Conservation (phyloP, 2,888 invertebrate genomes). For the Diaprepes abbreviatus region DNA sequence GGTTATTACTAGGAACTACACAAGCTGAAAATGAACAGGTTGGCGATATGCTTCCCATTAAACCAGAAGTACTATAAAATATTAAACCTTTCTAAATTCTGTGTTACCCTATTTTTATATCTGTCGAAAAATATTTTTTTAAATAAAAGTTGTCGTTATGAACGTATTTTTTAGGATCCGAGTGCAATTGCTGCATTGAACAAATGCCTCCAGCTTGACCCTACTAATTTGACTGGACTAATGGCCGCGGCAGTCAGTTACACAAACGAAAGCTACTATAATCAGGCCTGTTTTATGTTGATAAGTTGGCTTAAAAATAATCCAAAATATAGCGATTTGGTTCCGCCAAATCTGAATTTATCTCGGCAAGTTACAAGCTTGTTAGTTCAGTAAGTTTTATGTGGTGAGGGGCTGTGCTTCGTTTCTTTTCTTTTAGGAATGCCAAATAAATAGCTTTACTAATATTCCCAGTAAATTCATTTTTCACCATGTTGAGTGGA, state of each 20-base stretch:
- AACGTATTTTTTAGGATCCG: conserved; percentile 78
- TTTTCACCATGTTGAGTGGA: too few species aligned
- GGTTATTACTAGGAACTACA: conserved; percentile 87
- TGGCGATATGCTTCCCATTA: too few species aligned
- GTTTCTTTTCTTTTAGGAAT: background rate
- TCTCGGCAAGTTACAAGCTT: conserved; percentile 69
- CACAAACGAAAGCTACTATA: conserved; percentile 95
- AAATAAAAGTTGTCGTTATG: too few species aligned
- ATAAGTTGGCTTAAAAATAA: conserved; percentile 84
- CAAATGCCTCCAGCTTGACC: conserved; percentile 84
- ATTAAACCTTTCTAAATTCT: too few species aligned
- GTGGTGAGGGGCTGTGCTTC: conserved; percentile 33
- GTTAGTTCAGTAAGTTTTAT: conserved; percentile 66
- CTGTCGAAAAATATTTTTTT: too few species aligned
- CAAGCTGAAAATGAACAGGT: conserved; percentile 98
- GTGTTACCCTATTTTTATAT: too few species aligned
- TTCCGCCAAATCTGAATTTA: conserved; percentile 71
- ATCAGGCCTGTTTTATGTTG: conserved; percentile 88
- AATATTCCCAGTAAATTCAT: too few species aligned
- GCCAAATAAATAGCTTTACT: background rate
- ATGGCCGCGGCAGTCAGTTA: conserved; percentile 94
- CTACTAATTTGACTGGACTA: conserved; percentile 84
- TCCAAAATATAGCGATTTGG: conserved; percentile 84
- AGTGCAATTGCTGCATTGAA: conserved; percentile 92
- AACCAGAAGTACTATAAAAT: too few species aligned